Evolutionary conservation across 2,113 vertebrate genomes (phyloP).

Genomic region (Ammodramus savannarum): DNA sequence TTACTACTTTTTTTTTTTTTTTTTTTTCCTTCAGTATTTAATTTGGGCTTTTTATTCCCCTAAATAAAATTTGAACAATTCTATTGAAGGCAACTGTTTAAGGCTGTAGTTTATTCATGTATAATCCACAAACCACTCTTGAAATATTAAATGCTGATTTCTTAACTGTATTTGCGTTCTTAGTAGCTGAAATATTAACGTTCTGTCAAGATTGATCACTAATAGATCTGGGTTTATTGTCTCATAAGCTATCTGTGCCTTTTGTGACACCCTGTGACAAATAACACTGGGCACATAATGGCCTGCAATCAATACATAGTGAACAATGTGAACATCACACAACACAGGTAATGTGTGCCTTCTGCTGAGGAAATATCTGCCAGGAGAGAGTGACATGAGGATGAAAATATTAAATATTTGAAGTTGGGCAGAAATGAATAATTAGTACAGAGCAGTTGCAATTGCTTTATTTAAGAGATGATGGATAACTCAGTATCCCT

Average conservation of each 20-base stretch:
- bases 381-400: background rate
- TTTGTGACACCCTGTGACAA: background rate
- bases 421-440: background rate
- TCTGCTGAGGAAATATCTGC: background rate
- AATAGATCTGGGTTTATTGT: background rate
- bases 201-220: background rate
- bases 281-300: rapidly evolving
- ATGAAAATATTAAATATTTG: background rate
- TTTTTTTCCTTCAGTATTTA: background rate
- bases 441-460: background rate
- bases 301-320: background rate
- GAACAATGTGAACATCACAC: background rate
- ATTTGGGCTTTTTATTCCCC: background rate
- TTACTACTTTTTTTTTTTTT: background rate
- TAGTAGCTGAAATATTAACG: background rate
- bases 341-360: background rate
- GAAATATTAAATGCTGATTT: background rate
- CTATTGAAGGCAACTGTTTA: background rate
- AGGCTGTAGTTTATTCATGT: background rate
- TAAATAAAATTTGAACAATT: background rate
- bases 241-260: background rate
- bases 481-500: background rate
- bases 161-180: background rate
- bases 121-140: background rate
- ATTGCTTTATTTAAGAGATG: background rate